These are phyloP conservation scores for Smittia sp. DNA, from an alignment of 2,888 invertebrate species.

Conservation along the genomic window DNA sequence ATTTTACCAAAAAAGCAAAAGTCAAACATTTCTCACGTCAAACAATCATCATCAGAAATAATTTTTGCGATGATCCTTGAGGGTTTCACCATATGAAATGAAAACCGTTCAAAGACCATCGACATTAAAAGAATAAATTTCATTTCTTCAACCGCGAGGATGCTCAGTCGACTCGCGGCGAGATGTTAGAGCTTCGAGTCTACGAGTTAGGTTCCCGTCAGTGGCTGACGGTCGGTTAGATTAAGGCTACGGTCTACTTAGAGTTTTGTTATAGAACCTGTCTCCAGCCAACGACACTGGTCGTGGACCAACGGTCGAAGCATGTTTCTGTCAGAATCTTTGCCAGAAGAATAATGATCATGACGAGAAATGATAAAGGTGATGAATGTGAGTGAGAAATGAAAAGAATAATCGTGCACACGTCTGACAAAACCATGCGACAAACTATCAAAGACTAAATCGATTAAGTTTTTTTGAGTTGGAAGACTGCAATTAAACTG, in stretches of 20 bases:
- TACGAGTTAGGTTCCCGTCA: too few relatives aligned
- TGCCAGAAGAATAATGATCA: background rate
- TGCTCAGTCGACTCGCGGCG: too few relatives aligned
- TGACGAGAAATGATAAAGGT: background rate
- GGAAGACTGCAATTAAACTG: slow-evolving; percentile 40
- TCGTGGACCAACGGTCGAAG: too few relatives aligned
- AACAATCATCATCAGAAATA: slow-evolving; percentile 8
- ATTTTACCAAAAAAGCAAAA: slow-evolving; percentile 35
- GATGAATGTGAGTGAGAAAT: background rate
- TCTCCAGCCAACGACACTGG: too few relatives aligned
- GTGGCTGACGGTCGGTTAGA: too few relatives aligned
- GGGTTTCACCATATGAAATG: background rate
- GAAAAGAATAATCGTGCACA: background rate
- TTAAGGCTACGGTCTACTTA: too few relatives aligned
- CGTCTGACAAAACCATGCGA: background rate
- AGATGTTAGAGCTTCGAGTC: too few relatives aligned
- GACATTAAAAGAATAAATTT: too few relatives aligned
- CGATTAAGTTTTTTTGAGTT: slow-evolving; percentile 24
- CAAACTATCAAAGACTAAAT: slow-evolving; percentile 20
- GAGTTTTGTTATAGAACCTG: too few relatives aligned
- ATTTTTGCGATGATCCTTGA: background rate
- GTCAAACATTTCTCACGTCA: slow-evolving; percentile 41
- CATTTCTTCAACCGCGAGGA: too few relatives aligned
- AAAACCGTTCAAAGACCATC: too few relatives aligned
- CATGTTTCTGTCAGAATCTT: background rate